These are phyloP conservation scores for Temnothorax ravouxi DNA, from an alignment of 2,888 invertebrate species.

Conservation along the genomic window DNA sequence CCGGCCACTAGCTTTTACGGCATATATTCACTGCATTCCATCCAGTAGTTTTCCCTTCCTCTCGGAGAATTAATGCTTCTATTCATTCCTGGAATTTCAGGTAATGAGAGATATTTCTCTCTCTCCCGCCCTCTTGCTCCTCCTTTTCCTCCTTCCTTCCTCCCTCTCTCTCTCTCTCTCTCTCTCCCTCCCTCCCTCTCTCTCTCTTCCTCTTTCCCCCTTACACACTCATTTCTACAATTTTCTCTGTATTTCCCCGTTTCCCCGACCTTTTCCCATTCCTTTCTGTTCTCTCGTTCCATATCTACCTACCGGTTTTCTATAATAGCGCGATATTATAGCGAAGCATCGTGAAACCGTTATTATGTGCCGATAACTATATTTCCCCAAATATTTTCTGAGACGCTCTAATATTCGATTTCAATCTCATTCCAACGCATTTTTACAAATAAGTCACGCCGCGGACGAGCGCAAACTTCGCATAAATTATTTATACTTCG, in stretches of 20 bases:
- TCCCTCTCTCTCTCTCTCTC: not conserved
- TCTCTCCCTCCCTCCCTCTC: not conserved
- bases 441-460: not conserved
- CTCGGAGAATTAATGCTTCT: slow-evolving; percentile 72
- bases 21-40: slow-evolving; percentile 68
- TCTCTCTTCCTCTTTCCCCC: not conserved
- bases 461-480: not conserved
- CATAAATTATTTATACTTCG: not conserved
- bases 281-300: slow-evolving; percentile 24
- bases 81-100: slow-evolving; percentile 76
- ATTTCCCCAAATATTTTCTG: not conserved
- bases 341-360: not conserved
- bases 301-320: slow-evolving; percentile 30
- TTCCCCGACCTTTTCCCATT: slow-evolving; percentile 31
- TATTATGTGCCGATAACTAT: slow-evolving; percentile 42
- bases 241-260: slow-evolving; percentile 38
- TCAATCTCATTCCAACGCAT: not conserved
- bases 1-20: slow-evolving; percentile 46
- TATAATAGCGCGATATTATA: slow-evolving; percentile 47
- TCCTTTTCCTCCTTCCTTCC: not conserved
- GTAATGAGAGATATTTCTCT: slow-evolving; percentile 73
- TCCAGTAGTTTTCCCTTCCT: slow-evolving; percentile 68
- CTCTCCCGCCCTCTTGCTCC: slow-evolving; percentile 10
- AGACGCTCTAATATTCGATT: not conserved
- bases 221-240: slow-evolving; percentile 1